phyloP scores from a whole-genome alignment of 2,888 invertebrate species.

The Drosophila fungiperda region DNA sequence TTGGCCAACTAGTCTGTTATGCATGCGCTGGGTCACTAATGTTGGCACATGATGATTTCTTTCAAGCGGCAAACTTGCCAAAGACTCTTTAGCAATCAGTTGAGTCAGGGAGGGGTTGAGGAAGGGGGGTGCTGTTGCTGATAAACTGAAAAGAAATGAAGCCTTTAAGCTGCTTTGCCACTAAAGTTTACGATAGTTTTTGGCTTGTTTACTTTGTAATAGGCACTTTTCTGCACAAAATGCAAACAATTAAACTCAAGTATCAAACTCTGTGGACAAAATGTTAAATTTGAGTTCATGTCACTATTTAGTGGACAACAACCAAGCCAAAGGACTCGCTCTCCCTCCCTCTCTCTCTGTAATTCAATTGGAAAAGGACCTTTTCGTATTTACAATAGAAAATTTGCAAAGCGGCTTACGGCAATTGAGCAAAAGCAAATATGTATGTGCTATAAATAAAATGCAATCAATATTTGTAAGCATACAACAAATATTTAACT shows the following conservation, averaged over 20 bases:
- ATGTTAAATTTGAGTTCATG: constrained; percentile 1
- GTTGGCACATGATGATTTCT: constrained; percentile 60
- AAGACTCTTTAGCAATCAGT: constrained; percentile 47
- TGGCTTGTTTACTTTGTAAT: constrained; percentile 55
- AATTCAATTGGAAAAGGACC: not conserved
- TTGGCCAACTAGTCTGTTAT: constrained; percentile 37
- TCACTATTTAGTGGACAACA: not conserved
- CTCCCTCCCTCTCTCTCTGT: not conserved
- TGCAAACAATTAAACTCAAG: constrained; percentile 52
- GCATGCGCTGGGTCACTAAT: constrained; percentile 48
- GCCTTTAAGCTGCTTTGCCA: constrained; percentile 54
- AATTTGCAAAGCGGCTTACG: not conserved
- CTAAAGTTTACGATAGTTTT: constrained; percentile 42
- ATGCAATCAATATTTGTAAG: constrained; percentile 13
- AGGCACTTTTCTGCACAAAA: constrained; percentile 39
- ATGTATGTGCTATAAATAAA: not conserved
- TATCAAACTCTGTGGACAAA: constrained; percentile 10
- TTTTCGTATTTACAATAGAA: not conserved
- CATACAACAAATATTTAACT: not conserved
- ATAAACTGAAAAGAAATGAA: constrained; percentile 46
- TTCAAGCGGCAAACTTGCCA: constrained; percentile 47
- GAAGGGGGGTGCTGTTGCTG: constrained; percentile 19
- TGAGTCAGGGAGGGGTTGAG: not conserved
- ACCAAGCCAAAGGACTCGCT: not conserved
- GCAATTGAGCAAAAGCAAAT: constrained; percentile 1